Conservation (phyloP, 2,888 invertebrate species). For the Chydorus sphaericus region DNA sequence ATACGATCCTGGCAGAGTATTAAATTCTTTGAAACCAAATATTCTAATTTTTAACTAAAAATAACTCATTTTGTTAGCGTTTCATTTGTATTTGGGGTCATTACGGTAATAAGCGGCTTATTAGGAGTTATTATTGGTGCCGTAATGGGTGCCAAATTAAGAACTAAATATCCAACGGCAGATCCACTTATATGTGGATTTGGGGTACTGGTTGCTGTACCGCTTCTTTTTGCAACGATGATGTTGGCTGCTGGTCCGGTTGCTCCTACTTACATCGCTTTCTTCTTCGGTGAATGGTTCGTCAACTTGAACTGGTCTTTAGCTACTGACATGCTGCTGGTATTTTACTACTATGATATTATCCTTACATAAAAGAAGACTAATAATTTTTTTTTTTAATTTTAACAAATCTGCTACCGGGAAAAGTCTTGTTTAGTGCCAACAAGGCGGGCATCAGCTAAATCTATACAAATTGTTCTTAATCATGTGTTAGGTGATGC, state of each 20-base stretch:
- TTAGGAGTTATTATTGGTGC: constrained; percentile 36
- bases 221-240: constrained; percentile 64
- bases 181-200: constrained; percentile 80
- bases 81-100: constrained; percentile 34
- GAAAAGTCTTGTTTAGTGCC: constrained; percentile 91
- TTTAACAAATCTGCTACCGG: constrained; percentile 1
- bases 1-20: not conserved
- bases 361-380: constrained; percentile 21
- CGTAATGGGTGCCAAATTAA: constrained; percentile 21
- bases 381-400: not conserved
- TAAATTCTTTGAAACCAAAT: not conserved
- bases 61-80: constrained; percentile 20
- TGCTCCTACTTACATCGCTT: constrained; percentile 53
- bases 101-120: constrained; percentile 38
- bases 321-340: constrained; percentile 92
- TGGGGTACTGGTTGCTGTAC: constrained; percentile 71
- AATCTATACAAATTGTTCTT: constrained; percentile 90
- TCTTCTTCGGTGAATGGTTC: constrained; percentile 69
- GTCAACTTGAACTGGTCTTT: constrained; percentile 96
- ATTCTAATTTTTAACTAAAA: not conserved
- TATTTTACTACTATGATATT: constrained; percentile 31
- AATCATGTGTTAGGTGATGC: constrained; percentile 97
- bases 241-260: constrained; percentile 48
- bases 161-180: constrained; percentile 20
- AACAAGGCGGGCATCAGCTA: constrained; percentile 85